Conservation (phyloP, 2,113 vertebrate genomes). For the Tachysurus vachellii region DNA sequence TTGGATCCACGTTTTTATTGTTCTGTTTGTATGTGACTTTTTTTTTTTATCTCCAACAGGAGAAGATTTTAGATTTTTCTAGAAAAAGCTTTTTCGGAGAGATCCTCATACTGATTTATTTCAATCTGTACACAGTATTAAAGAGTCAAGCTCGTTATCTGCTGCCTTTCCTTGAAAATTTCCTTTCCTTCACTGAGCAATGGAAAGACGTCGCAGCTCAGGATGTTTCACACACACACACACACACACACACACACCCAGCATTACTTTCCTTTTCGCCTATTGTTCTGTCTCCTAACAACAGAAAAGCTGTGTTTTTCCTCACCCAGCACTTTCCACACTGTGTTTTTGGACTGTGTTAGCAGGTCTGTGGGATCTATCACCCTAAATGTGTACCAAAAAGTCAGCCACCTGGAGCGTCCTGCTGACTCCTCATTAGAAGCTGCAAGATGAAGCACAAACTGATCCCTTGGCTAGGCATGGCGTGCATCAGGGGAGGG, state of each 20-base stretch:
- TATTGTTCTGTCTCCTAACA: not conserved
- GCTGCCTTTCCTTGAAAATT: not conserved
- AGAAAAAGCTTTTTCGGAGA: not conserved
- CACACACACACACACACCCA: not conserved
- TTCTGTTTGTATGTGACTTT: not conserved
- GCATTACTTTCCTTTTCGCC: not conserved
- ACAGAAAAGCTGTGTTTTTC: constrained; percentile 34
- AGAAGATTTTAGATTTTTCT: not conserved
- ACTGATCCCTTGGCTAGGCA: constrained; percentile 11
- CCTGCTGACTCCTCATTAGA: constrained; percentile 50
- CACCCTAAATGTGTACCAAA: constrained; percentile 33
- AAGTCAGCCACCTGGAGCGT: constrained; percentile 49
- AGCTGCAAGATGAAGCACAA: constrained; percentile 38
- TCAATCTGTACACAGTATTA: constrained; percentile 27
- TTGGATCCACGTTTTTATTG: not conserved
- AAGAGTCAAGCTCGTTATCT: constrained; percentile 16
- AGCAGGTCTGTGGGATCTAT: constrained; percentile 55
- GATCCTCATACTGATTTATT: not conserved
- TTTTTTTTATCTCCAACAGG: not conserved
- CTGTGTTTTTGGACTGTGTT: constrained; percentile 41
- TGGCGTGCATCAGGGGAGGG: constrained; percentile 25
- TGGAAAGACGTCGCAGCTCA: not conserved
- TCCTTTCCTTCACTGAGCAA: not conserved
- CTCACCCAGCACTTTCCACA: constrained; percentile 43
- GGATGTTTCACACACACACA: constrained; percentile 8